Evolutionary conservation across 2,888 invertebrate species (phyloP).

Genomic region (Drosophila eohydei): DNA sequence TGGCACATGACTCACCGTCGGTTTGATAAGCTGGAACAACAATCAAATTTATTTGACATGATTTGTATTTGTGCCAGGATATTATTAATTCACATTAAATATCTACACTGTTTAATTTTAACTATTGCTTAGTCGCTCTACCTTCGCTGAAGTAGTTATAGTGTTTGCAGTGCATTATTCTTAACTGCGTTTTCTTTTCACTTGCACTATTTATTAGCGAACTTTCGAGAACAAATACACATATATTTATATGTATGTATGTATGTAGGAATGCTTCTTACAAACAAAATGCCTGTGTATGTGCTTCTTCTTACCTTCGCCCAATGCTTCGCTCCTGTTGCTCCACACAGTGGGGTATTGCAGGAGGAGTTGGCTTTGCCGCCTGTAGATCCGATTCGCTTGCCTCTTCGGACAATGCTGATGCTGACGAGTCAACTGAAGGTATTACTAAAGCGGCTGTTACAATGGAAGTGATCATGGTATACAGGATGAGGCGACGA

Average conservation of each 20-base stretch:
- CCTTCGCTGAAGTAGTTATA: background rate
- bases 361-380: conserved; percentile 55
- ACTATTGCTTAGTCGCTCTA: background rate
- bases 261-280: background rate
- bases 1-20: conserved; percentile 66
- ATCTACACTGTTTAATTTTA: conserved; percentile 14
- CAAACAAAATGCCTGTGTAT: background rate
- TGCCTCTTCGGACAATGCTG: conserved; percentile 32
- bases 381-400: conserved; percentile 44
- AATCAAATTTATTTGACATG: conserved; percentile 30
- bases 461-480: conserved; percentile 80
- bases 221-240: conserved; percentile 30
- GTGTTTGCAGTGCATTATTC: conserved; percentile 4
- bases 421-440: conserved; percentile 28
- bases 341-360: conserved; percentile 81
- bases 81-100: conserved; percentile 6
- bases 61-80: conserved; percentile 21
- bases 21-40: conserved; percentile 53
- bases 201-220: conserved; percentile 11
- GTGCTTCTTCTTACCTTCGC: conserved; percentile 77
- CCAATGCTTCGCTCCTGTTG: conserved; percentile 81
- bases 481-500: conserved; percentile 67
- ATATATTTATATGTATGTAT: background rate
- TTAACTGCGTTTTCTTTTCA: conserved; percentile 6
- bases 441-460: conserved; percentile 60